These are phyloP conservation scores for Boulengeromyrus knoepffleri DNA, from an alignment of 2,113 vertebrate genomes.

Conservation along the genomic window DNA sequence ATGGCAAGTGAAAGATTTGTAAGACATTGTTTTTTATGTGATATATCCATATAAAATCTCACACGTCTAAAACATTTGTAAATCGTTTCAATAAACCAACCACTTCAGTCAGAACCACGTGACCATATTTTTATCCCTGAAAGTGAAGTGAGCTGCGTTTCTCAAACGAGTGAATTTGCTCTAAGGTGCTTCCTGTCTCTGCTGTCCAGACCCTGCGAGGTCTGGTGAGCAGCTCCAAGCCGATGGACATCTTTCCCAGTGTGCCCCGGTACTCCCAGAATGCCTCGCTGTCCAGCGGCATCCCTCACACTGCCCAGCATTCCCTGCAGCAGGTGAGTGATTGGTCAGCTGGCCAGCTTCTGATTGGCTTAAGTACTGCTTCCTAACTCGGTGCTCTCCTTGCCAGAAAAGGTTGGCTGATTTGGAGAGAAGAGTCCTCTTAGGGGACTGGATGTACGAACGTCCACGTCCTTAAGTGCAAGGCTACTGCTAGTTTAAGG, in stretches of 20 bases:
- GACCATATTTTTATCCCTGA: background rate
- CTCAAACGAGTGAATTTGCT: background rate
- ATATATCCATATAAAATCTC: background rate
- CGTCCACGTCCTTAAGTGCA: background rate
- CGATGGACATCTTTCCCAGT: constrained; percentile 49
- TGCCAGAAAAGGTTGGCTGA: background rate
- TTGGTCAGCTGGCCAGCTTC: background rate
- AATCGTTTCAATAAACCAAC: background rate
- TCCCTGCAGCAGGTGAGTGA: constrained; percentile 53
- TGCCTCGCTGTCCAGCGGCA: constrained; percentile 31
- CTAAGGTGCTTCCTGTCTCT: background rate
- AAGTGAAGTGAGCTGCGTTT: background rate
- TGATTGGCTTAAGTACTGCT: background rate
- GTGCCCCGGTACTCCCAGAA: constrained; percentile 47
- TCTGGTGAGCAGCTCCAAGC: constrained; percentile 52
- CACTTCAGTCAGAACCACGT: background rate
- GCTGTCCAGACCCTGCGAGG: constrained; percentile 50
- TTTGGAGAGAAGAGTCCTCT: background rate
- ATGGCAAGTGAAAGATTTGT: background rate
- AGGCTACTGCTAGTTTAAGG: background rate
- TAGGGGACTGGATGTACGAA: background rate
- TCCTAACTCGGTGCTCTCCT: background rate
- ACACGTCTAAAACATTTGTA: background rate
- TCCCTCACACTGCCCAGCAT: constrained; percentile 35
- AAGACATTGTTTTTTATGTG: background rate